Conservation (phyloP, 2,888 invertebrate species). For the Endotricha flammealis region DNA sequence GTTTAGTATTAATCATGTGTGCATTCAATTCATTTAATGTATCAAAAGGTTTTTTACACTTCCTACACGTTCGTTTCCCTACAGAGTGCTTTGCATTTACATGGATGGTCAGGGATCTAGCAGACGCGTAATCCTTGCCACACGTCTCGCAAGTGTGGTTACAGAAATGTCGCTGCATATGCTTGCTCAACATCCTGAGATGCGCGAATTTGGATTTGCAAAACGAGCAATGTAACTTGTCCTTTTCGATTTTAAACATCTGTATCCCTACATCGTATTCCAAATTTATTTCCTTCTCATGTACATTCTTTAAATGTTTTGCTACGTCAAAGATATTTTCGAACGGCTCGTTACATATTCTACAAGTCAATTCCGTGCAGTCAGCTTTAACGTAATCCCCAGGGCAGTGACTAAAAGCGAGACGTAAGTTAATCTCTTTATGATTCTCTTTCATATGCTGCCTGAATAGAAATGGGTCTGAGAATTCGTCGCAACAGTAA, state of each 20-base stretch:
- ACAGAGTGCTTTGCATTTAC: constrained; percentile 28
- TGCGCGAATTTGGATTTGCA: constrained; percentile 35
- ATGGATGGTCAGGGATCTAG: constrained; percentile 30
- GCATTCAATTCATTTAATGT: constrained; percentile 29
- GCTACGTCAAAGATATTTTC: constrained; percentile 28
- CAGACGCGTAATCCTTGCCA: constrained; percentile 37
- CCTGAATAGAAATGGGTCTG: constrained; percentile 32
- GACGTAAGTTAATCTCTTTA: constrained; percentile 25
- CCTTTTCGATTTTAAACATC: constrained; percentile 35
- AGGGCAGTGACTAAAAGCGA: constrained; percentile 27
- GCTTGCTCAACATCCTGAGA: constrained; percentile 36
- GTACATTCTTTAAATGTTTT: constrained; percentile 32
- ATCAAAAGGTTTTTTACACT: constrained; percentile 33
- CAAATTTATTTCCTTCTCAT: constrained; percentile 29
- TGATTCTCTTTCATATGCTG: constrained; percentile 35
- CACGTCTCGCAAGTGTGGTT: constrained; percentile 42
- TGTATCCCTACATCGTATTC: constrained; percentile 33
- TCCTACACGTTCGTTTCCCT: constrained; percentile 28
- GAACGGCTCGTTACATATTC: constrained; percentile 28
- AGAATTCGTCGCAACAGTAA: constrained; percentile 35
- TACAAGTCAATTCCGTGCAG: constrained; percentile 37
- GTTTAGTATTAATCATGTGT: constrained; percentile 27
- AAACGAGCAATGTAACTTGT: constrained; percentile 29
- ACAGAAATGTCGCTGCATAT: constrained; percentile 37
- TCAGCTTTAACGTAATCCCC: constrained; percentile 35